phyloP scores from a whole-genome alignment of 2,888 invertebrate genomes.

The Amiota minor region DNA sequence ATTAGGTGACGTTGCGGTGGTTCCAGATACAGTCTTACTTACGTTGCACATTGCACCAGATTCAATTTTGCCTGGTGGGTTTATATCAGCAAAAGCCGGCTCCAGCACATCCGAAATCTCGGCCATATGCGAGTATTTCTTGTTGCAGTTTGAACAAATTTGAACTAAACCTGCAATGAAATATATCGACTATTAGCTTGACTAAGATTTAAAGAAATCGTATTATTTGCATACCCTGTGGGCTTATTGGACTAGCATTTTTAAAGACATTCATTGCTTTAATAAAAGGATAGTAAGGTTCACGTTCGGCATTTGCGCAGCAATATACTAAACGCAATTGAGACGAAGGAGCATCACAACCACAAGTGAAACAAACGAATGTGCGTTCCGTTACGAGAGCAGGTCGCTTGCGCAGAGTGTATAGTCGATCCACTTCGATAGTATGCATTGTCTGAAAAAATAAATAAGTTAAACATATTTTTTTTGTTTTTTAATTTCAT shows the following conservation, averaged over 20 bases:
- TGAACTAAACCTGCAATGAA: conserved; percentile 81
- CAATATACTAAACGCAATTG: conserved; percentile 88
- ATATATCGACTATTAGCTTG: conserved; percentile 20
- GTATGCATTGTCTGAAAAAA: conserved; percentile 79
- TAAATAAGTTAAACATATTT: conserved; percentile 32
- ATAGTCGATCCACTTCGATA: conserved; percentile 84
- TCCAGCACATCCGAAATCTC: conserved; percentile 68
- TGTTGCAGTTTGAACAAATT: conserved; percentile 90
- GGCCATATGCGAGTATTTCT: conserved; percentile 77
- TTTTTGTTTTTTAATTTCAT: too few relatives aligned
- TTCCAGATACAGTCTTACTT: conserved; percentile 43
- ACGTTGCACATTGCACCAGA: conserved; percentile 54
- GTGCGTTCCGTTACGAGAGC: conserved; percentile 78
- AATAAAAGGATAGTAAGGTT: conserved; percentile 93
- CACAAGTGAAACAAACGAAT: conserved; percentile 93
- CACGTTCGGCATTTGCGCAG: conserved; percentile 87
- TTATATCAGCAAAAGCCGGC: conserved; percentile 42
- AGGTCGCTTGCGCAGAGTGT: conserved; percentile 85
- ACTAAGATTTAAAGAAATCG: conserved; percentile 14
- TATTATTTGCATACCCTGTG: conserved; percentile 78
- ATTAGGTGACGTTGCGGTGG: conserved; percentile 20
- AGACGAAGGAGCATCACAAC: conserved; percentile 84
- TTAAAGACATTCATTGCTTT: conserved; percentile 85
- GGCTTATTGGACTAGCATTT: conserved; percentile 91
- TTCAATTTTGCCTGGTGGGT: conserved; percentile 43